Percentiles rank a stretch among this genome's conserved stretches.
Evolutionary conservation across 2,113 vertebrate genomes (phyloP).

Genomic region (western clawed frog (Xenopus tropicalis)): UCB_Xtro_10.0 CM004445.2:140440001-140440500

Average conservation of each 20-base stretch:
- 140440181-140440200: background rate
- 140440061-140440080: too few species aligned
- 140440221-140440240: background rate
- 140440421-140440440: background rate
- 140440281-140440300: slow-evolving; percentile 17
- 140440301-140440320: slow-evolving; percentile 29
- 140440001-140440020: too few species aligned
- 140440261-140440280: background rate
- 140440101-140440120: too few species aligned
- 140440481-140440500: slow-evolving; percentile 87
- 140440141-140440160: too few species aligned
- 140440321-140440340: background rate
- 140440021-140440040: too few species aligned
- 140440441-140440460: background rate
- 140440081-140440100: too few species aligned
- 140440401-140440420: background rate
- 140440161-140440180: background rate
- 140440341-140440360: background rate
- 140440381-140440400: background rate
- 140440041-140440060: too few species aligned
- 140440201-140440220: background rate
- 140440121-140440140: too few species aligned
- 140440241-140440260: background rate
- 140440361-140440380: background rate
- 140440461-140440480: slow-evolving; percentile 45